These are phyloP conservation scores for Spinus pinus DNA, from an alignment of 2,797 vertebrate genomes.

Conservation along the genomic window DNA sequence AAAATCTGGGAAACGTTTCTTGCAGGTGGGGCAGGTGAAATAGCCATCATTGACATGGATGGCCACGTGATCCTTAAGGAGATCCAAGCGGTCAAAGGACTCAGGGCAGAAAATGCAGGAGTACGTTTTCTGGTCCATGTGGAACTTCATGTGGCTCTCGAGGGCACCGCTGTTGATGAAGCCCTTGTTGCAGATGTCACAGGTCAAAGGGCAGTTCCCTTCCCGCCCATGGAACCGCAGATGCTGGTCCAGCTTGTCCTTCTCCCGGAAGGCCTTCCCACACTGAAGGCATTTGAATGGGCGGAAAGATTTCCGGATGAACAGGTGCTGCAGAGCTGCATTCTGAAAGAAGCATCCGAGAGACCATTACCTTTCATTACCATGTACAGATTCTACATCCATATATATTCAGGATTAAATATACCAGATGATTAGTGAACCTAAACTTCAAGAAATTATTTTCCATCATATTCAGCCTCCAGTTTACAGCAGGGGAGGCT, in stretches of 20 bases:
- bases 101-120: constrained; percentile 93
- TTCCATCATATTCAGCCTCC: neutral
- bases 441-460: neutral
- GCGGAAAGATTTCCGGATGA: constrained; percentile 95
- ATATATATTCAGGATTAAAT: neutral
- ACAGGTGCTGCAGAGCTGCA: constrained; percentile 95
- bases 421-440: neutral
- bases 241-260: constrained; percentile 96
- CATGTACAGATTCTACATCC: accelerated
- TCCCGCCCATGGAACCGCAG: constrained; percentile 91
- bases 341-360: constrained; percentile 80
- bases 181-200: constrained; percentile 94
- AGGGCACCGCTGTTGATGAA: constrained; percentile 87
- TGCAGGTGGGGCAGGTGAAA: constrained; percentile 94
- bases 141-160: constrained; percentile 92
- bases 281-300: constrained; percentile 96
- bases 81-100: constrained; percentile 91
- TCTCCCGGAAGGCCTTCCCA: constrained; percentile 95
- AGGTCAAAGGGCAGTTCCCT: constrained; percentile 86
- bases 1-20: constrained; percentile 94
- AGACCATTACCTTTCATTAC: neutral
- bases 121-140: constrained; percentile 92
- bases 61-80: constrained; percentile 93
- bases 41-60: constrained; percentile 89
- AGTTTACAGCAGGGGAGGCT: neutral